Evolutionary conservation across 2,113 vertebrate genomes (phyloP).

Genomic region (Entelurus aequoreus): DNA sequence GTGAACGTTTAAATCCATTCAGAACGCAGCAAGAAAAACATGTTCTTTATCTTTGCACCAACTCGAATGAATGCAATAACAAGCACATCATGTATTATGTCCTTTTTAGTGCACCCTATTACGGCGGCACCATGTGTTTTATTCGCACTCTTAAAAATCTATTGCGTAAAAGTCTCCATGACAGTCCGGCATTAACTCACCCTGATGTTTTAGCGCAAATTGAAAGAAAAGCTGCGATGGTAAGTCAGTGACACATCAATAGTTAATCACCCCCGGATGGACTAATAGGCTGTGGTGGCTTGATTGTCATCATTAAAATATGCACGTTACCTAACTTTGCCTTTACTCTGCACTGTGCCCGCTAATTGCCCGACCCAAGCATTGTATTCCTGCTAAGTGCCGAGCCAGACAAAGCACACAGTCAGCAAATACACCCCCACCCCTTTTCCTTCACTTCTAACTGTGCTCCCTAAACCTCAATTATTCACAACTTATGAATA

Average conservation of each 20-base stretch:
- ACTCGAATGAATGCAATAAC: too few relatives aligned
- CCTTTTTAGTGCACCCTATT: too few relatives aligned
- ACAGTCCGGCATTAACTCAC: background rate
- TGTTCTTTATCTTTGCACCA: too few relatives aligned
- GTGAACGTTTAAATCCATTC: too few relatives aligned
- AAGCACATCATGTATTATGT: too few relatives aligned
- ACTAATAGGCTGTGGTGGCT: background rate
- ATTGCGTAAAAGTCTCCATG: too few relatives aligned
- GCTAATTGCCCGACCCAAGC: conserved; percentile 44
- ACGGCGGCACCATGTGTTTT: too few relatives aligned
- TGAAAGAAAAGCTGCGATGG: background rate
- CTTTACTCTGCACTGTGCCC: conserved; percentile 13
- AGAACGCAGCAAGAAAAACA: too few relatives aligned
- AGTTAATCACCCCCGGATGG: conserved; percentile 1
- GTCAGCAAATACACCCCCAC: conserved; percentile 52
- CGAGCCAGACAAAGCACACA: conserved; percentile 46
- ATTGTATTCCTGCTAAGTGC: conserved; percentile 42
- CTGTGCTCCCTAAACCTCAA: conserved; percentile 57
- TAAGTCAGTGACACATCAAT: background rate
- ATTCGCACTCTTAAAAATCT: too few relatives aligned
- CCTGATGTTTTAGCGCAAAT: background rate
- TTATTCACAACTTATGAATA: conserved; percentile 71
- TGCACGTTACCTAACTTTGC: conserved; percentile 4
- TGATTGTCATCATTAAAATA: conserved; percentile 24
- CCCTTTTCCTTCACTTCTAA: conserved; percentile 23